Conservation (phyloP, 2,888 invertebrate species). For the Lutraria lutraria region DNA sequence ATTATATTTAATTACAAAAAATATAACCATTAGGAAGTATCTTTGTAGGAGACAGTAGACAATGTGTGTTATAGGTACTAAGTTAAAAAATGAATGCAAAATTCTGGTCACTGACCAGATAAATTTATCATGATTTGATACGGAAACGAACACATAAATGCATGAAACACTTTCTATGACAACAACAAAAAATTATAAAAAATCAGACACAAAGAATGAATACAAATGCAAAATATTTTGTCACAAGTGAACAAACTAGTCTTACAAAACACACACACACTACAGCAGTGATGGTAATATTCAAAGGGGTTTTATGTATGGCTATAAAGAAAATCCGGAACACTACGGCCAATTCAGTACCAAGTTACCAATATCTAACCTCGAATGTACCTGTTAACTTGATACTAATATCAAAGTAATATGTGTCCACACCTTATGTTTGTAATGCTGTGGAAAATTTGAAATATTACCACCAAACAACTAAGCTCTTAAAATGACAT, state of each 20-base stretch:
- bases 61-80: not conserved
- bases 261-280: not conserved
- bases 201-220: conserved; percentile 7
- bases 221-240: not conserved
- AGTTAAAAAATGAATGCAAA: not conserved
- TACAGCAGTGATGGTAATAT: not conserved
- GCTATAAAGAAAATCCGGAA: not conserved
- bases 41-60: not conserved
- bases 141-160: conserved; percentile 30
- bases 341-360: not conserved
- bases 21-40: too few species aligned
- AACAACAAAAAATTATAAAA: conserved; percentile 1
- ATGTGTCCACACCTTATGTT: too few species aligned
- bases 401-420: too few species aligned
- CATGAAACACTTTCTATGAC: not conserved
- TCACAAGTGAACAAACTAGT: conserved; percentile 11
- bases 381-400: too few species aligned
- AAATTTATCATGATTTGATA: conserved; percentile 19
- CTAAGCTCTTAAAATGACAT: too few species aligned
- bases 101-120: not conserved
- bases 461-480: too few species aligned
- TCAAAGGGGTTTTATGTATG: not conserved
- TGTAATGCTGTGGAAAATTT: too few species aligned
- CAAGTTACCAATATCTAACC: too few species aligned
- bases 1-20: too few species aligned